A percentile compares a stretch with the other conserved stretches of the same genome.
phyloP scores from a whole-genome alignment of 2,888 invertebrate species.

The Orchesellides sinensis region DNA sequence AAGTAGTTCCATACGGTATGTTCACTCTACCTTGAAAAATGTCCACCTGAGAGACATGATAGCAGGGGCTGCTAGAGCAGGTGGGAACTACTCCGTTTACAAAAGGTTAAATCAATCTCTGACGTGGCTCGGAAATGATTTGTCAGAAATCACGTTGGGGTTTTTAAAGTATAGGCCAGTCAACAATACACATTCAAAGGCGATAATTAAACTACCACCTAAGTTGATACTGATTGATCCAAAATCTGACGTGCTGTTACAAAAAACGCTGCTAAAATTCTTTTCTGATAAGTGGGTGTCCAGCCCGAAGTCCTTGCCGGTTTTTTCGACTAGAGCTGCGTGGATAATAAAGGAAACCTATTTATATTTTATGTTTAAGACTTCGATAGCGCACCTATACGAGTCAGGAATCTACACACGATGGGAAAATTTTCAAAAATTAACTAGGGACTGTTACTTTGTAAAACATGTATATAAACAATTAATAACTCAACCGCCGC shows the following conservation, averaged over 20 bases:
- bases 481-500: not conserved
- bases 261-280: not conserved
- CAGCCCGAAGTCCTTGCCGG: not conserved
- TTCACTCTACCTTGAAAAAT: not conserved
- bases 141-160: not conserved
- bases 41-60: not conserved
- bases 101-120: not conserved
- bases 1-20: not conserved
- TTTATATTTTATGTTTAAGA: not conserved
- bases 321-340: not conserved
- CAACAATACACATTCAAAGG: not conserved
- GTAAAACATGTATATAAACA: not conserved
- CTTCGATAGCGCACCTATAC: not conserved
- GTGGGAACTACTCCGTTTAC: not conserved
- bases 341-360: constrained; percentile 10
- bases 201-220: not conserved
- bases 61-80: not conserved
- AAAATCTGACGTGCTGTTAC: not conserved
- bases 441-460: no score
- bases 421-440: not conserved
- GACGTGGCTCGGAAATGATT: not conserved
- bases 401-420: constrained; percentile 1
- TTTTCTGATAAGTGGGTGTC: not conserved
- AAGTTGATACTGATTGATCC: not conserved
- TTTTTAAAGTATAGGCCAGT: not conserved